Evolutionary conservation across 1,140 invertebrate genomes (phyloP), one percentile per base, ranked within the genome.

Genomic region (Cepaea nemoralis): DNA sequence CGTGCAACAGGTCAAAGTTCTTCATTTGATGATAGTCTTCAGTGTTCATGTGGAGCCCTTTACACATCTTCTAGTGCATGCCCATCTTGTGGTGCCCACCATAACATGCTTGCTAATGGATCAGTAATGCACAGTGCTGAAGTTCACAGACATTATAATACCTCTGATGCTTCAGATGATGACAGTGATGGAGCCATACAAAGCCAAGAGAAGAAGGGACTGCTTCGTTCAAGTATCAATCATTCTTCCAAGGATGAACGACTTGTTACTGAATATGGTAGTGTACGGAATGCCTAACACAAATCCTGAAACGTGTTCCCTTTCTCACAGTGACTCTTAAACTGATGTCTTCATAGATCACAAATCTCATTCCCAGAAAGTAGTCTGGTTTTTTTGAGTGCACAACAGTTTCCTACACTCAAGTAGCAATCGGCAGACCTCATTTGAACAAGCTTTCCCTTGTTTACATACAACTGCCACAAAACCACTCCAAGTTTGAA

Each of bases 21-120:
- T 33, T 27, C 39, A 27, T 33, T 55, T 33, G 19, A 37, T 14
- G 37, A 74, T 19, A 74, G 71, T 27, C 6, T 50, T 8, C 76
- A 67, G 63, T 78, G 76, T 31, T 78, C 76, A 67, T 78, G 76
- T 78, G 76, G 76, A 10, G 5, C 22, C 5, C 42, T 78, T 37
- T 78, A 66, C 27, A 37, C 35, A 2, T 37, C 76, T 27, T 37
- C 76, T 6, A 42, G 59, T 37, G n/a, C 33, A 35, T 78, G 76
- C 37, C 27, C 59, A 24, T 10, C 31, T 1, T 78, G 76, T 42
- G 59, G 50, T 24, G 37, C 27, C 33, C 31, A 6, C 10, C 76
- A 55, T 12, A 39, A 19, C 5, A 16, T 14, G 33, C 27, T 14
- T 10, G 24, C 74, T 35, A 19, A 59, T 33, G 40, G 33, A 6